Evolutionary conservation across 2,888 invertebrate species (phyloP).

Genomic region (Microplitis manilae): DNA sequence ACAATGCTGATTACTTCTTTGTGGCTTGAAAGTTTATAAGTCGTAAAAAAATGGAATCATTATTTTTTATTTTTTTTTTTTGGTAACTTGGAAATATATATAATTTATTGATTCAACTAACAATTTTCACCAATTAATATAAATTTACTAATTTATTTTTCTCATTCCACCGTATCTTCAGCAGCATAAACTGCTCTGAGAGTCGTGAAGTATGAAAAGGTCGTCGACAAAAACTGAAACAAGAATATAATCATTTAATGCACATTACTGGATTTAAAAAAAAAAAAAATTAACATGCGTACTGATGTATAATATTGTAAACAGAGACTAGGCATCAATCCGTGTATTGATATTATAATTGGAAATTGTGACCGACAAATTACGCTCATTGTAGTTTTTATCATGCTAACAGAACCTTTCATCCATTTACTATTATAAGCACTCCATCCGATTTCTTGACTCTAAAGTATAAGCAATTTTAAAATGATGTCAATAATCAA

Average conservation of each 20-base stretch:
- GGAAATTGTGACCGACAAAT: slow-evolving; percentile 42
- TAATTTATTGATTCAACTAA: not conserved
- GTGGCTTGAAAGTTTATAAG: too few relatives aligned
- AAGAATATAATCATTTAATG: not conserved
- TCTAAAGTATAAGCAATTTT: slow-evolving; percentile 31
- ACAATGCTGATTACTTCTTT: too few relatives aligned
- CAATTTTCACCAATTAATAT: too few relatives aligned
- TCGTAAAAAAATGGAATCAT: too few relatives aligned
- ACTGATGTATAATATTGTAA: slow-evolving; percentile 44
- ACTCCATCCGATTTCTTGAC: slow-evolving; percentile 42
- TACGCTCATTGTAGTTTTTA: slow-evolving; percentile 38
- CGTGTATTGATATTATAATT: slow-evolving; percentile 37
- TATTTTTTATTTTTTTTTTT: too few relatives aligned
- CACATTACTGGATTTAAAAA: not conserved
- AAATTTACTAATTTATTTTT: not conserved
- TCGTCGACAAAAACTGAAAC: slow-evolving; percentile 31
- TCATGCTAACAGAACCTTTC: slow-evolving; percentile 46
- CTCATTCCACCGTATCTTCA: not conserved
- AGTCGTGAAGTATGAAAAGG: slow-evolving; percentile 30
- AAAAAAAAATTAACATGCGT: slow-evolving; percentile 13
- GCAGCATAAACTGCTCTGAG: not conserved
- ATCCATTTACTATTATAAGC: slow-evolving; percentile 50
- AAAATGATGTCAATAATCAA: too few relatives aligned
- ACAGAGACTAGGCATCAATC: slow-evolving; percentile 42
- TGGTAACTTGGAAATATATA: too few relatives aligned